Conservation (phyloP, 2,113 vertebrate species). For the Pipa parva region DNA sequence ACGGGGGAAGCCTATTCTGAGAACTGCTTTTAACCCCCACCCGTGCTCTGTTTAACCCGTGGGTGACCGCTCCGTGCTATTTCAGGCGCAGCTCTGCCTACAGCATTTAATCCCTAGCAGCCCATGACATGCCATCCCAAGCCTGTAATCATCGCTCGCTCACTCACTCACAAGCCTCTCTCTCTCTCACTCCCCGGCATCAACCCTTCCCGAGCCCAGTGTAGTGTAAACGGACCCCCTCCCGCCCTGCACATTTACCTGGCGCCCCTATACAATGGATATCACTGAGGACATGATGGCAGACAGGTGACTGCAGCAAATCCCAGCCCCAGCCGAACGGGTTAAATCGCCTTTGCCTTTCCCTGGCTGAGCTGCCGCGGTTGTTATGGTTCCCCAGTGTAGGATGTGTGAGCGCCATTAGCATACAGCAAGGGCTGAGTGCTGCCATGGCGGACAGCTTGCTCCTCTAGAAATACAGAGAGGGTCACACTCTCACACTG, state of each 20-base stretch:
- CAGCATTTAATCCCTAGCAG: not conserved
- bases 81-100: not conserved
- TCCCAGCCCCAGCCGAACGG: not conserved
- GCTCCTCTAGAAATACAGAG: conserved; percentile 25
- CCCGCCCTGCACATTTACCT: not conserved
- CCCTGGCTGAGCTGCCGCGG: conserved; percentile 3
- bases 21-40: conserved; percentile 32
- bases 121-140: too few species aligned
- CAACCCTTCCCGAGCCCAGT: too few species aligned
- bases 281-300: too few species aligned
- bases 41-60: not conserved
- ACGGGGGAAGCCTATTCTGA: conserved; percentile 36
- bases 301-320: too few species aligned
- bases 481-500: not conserved
- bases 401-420: conserved; percentile 17
- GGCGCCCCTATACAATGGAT: too few species aligned
- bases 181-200: too few species aligned
- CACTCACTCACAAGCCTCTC: not conserved
- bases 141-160: too few species aligned
- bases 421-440: conserved; percentile 12
- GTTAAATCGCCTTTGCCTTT: conserved; percentile 33
- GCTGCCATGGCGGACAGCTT: conserved; percentile 14
- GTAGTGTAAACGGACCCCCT: not conserved
- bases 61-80: too few species aligned
- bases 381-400: conserved; percentile 37